Evolutionary conservation across 2,888 invertebrate species (phyloP).

Genomic region (Pelosia muscerda): DNA sequence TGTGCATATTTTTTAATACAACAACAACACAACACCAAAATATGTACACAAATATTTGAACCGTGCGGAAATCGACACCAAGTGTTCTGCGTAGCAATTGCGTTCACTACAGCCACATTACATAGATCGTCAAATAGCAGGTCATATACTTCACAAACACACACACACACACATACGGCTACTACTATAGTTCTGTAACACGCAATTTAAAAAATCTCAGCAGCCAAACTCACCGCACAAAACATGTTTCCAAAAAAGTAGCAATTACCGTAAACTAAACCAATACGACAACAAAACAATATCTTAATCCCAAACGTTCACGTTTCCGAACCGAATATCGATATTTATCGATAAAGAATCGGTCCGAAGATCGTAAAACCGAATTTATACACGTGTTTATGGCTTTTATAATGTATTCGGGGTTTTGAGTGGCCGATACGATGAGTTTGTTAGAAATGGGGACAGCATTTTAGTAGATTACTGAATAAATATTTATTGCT

Average conservation of each 20-base stretch:
- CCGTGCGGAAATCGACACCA: too few species aligned
- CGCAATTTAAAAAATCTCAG: not conserved
- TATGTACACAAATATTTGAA: too few species aligned
- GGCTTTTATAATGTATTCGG: constrained; percentile 43
- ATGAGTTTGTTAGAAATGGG: constrained; percentile 43
- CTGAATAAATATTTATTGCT: constrained; percentile 46
- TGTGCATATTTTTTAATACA: too few species aligned
- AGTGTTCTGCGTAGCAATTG: too few species aligned
- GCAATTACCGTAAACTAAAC: constrained; percentile 81
- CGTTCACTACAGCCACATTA: too few species aligned
- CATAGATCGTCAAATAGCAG: too few species aligned
- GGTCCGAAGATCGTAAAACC: constrained; percentile 56
- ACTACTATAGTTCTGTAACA: not conserved
- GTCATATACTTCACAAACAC: too few species aligned
- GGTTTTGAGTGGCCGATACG: constrained; percentile 31
- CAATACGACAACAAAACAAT: constrained; percentile 71
- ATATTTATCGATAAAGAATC: constrained; percentile 65
- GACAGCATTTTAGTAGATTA: constrained; percentile 42
- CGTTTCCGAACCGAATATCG: constrained; percentile 59
- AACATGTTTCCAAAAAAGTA: constrained; percentile 56
- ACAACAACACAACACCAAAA: too few species aligned
- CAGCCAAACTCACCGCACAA: constrained; percentile 28
- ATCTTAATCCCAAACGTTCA: constrained; percentile 53
- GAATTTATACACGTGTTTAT: constrained; percentile 65
- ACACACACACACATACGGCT: not conserved